Base-by-base conservation (phyloP, 2,888 invertebrate genomes). In the Kuschelorhynchus macadamiae region DNA sequence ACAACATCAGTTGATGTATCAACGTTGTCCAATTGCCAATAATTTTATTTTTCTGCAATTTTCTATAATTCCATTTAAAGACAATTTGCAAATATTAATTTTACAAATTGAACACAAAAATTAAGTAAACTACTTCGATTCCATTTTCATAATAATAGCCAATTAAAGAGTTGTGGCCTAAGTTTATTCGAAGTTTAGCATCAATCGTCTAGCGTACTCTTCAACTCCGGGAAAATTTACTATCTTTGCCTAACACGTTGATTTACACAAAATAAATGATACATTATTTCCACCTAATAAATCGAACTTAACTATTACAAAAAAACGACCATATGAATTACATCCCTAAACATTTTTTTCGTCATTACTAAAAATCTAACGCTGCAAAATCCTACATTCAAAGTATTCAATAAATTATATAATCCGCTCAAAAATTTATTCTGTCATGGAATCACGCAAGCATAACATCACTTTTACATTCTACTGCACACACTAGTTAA, bases 391-490 rank as follows among this genome's bases (percentile, higher is more conserved):
- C 14, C 36, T 18, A 50, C 36, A 50, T 32, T 12, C 20, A 33
- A 12, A 18, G 18, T 33, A 50, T 20, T 33, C 11, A 50, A 50
- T 33, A 50, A 50, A 50, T 50, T 50, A 50, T 16, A 7, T 32
- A 49, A 32, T 49, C n/a, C 21, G 9, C 16, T 9, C 12, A 5
- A 36, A 11, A 36, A 36, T 36, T 7, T 36, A 36, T 36, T 16
- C 25, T 44, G 56, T 56, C 56, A 56, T 56, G 56, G 42, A 56
- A 56, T 56, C 44, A 46, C 44, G 36, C 9, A 52, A 52, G n/a
- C 30, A 49, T n/a, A 52, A 52, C 2, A 3, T 33, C 36, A 33
- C 50, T 5, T 14, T 30, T 32, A 52, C 20, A 49, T 30, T 49
- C 9, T 30, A 14, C 49, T 25, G 25, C 25, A 25, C 3, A 3